phyloP scores from a whole-genome alignment of 2,888 invertebrate genomes.

The Taphrorychus bicolor region DNA sequence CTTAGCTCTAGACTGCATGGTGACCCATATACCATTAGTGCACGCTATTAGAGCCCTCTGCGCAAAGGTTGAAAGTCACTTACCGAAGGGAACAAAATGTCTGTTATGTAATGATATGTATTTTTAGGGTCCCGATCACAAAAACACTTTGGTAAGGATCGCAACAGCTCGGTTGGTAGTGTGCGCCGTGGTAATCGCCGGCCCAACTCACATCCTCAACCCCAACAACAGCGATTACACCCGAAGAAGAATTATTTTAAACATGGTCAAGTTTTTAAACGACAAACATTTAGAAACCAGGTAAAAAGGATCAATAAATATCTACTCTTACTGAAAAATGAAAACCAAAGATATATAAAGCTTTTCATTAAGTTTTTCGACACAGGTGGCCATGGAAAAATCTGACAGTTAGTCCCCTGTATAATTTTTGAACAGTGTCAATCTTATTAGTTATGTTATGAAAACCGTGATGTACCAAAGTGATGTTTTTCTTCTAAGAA shows the following conservation, averaged over 20 bases:
- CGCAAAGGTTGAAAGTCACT: slow-evolving; percentile 46
- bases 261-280: slow-evolving; percentile 63
- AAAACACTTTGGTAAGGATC: slow-evolving; percentile 72
- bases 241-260: slow-evolving; percentile 60
- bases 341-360: too few species aligned
- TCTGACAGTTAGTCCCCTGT: too few species aligned
- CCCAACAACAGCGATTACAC: slow-evolving; percentile 63
- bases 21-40: slow-evolving; percentile 69
- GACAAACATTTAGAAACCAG: slow-evolving; percentile 65
- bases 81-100: too few species aligned
- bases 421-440: too few species aligned
- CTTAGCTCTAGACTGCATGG: slow-evolving; percentile 72
- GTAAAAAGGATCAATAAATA: too few species aligned
- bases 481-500: too few species aligned
- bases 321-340: too few species aligned
- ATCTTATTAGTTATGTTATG: too few species aligned
- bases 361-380: too few species aligned
- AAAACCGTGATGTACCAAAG: too few species aligned
- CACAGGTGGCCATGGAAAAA: too few species aligned
- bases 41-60: slow-evolving; percentile 65
- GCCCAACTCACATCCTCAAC: slow-evolving; percentile 66
- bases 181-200: slow-evolving; percentile 69
- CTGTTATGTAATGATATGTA: too few species aligned
- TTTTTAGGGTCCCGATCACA: slow-evolving; percentile 62
- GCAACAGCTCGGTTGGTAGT: slow-evolving; percentile 71